Base-by-base conservation (phyloP, 1,140 invertebrate species). In the Atta cephalotes region DNA sequence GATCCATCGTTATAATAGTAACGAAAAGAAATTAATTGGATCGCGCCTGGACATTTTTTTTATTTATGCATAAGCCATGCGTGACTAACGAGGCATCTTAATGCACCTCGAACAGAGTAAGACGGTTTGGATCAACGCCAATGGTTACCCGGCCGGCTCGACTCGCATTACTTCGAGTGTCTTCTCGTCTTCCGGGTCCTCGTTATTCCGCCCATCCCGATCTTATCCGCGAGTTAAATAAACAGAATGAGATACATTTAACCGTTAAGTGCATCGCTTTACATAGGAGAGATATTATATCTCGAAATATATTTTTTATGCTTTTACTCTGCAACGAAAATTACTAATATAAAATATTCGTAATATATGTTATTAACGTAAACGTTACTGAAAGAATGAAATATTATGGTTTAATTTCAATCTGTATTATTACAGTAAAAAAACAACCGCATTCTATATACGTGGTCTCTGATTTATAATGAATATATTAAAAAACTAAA, bases 111-210 rank as follows among this genome's bases (percentile, higher is more conserved):
- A 90, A 81, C 62, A 85, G 35, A 90, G 76, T 88, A 88, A 90
- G 87, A 90, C 71, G 71, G 71, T 79, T 86, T 90, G 89, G 89
- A 90, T 51, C 81, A 25, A 63, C 53, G 87, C 89, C 89, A 90
- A 81, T n/a, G 28, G 68, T 79, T 76, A 78, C 76, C 85, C 81
- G 86, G 39, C 72, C 45, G 71, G 77, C 88, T 65, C 80, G 68
- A 81, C 86, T 85, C 80, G 89, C 85, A 90, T 90, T 90, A 90
- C 86, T 85, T 88, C 89, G 89, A 89, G 80, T 84, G 80, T 81
- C 76, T 86, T 60, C 77, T 81, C 63, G 49, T 68, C 49, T 86
- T 80, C 65, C 77, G 74, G 60, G 28, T 68, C 65, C 66, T 70
- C 63, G 63, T 86, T 76, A 76, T 84, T 74, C 56, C 58, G 25